Percentiles rank a stretch among this genome's conserved stretches.
These are phyloP conservation scores for Yponomeuta evonymella DNA, from an alignment of 2,888 invertebrate genomes.

Conservation along the genomic window DNA sequence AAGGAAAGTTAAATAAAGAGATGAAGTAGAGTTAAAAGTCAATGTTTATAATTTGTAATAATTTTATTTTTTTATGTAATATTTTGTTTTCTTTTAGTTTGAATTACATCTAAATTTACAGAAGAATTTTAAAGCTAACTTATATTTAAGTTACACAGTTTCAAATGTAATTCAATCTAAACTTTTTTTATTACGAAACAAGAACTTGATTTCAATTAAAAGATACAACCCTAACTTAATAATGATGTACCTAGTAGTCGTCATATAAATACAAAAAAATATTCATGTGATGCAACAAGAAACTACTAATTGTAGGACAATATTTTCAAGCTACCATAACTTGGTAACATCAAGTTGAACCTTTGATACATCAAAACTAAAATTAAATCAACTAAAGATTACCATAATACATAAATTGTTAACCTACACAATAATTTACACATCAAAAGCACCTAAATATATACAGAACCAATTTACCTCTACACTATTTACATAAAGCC, in stretches of 20 bases:
- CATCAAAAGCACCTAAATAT: conserved; percentile 12
- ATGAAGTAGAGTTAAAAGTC: conserved; percentile 16
- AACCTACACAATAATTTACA: conserved; percentile 19
- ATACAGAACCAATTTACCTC: background rate
- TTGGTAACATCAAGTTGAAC: background rate
- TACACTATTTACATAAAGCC: background rate
- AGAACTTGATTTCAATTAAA: conserved; percentile 9
- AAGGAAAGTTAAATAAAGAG: background rate
- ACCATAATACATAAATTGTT: background rate
- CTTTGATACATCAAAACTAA: background rate
- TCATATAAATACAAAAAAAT: conserved; percentile 7
- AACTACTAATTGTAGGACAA: background rate
- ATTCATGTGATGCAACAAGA: background rate
- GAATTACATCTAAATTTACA: conserved; percentile 13
- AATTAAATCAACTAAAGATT: background rate
- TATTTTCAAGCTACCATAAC: background rate
- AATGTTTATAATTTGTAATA: conserved; percentile 9
- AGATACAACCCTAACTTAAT: background rate
- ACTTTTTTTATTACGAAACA: conserved; percentile 22
- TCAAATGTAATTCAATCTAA: conserved; percentile 16
- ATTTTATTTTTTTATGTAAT: conserved; percentile 14
- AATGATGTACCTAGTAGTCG: background rate
- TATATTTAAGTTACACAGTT: background rate
- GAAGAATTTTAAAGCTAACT: conserved; percentile 7
- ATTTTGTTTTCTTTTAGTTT: background rate